Percentiles rank a stretch among this genome's conserved stretches.
Conservation (phyloP, 2,113 vertebrate genomes). For the Peromyscus californicus region DNA sequence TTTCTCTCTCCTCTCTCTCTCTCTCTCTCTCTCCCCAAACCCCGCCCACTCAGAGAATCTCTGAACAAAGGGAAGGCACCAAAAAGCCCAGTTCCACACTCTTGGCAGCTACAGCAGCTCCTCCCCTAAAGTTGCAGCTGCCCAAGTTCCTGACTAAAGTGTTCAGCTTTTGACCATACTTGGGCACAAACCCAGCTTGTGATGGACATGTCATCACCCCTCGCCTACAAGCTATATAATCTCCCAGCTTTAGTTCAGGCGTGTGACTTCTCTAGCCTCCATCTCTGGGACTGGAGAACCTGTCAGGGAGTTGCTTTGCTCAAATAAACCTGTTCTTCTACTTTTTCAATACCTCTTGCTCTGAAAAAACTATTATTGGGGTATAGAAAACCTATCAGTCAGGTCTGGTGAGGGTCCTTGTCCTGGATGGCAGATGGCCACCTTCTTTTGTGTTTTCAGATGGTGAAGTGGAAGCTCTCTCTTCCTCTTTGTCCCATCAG, state of each 20-base stretch:
- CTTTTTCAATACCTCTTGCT: not conserved
- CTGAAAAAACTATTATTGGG: not conserved
- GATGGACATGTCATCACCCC: not conserved
- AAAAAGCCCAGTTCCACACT: not conserved
- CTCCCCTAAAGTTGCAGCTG: not conserved
- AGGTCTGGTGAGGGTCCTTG: not conserved
- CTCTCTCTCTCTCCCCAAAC: too few species aligned
- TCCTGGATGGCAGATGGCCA: not conserved
- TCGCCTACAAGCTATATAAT: not conserved
- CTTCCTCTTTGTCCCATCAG: not conserved
- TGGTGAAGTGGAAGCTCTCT: not conserved
- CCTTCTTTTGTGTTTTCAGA: not conserved
- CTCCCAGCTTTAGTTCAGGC: not conserved
- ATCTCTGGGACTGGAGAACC: not conserved
- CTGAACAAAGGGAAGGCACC: not conserved
- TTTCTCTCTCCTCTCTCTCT: too few species aligned
- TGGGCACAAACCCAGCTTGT: not conserved
- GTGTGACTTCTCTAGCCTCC: not conserved
- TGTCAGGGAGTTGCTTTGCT: not conserved
- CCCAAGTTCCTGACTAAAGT: not conserved
- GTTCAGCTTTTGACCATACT: not conserved
- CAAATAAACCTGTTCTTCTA: not conserved
- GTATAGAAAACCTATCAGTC: not conserved
- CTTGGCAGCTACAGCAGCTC: not conserved
- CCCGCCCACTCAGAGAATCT: not conserved